Conservation (phyloP, 2,113 vertebrate species). For the Pristiophorus japonicus region DNA sequence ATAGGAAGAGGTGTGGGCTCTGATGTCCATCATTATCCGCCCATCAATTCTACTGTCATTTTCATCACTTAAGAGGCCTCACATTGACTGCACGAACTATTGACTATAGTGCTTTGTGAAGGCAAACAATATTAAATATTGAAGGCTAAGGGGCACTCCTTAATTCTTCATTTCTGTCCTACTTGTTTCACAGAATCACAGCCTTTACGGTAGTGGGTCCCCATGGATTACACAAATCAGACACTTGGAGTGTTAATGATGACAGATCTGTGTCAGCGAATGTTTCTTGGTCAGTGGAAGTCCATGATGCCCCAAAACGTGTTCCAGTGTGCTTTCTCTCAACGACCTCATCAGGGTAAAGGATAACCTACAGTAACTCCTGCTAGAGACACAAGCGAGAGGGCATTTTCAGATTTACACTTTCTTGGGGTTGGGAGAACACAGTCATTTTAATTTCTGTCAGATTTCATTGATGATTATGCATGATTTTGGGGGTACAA, state of each 20-base stretch:
- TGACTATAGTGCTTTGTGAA: background rate
- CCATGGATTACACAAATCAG: background rate
- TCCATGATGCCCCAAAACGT: background rate
- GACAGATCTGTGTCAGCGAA: background rate
- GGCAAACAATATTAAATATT: background rate
- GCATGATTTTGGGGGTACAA: background rate
- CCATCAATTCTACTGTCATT: background rate
- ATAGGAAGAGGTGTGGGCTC: background rate
- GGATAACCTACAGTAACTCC: background rate
- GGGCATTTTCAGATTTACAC: background rate
- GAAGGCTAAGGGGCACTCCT: background rate
- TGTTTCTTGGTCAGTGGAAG: constrained; percentile 12
- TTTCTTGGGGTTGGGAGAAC: background rate
- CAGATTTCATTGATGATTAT: background rate
- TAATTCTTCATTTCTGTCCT: background rate
- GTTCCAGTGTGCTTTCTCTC: constrained; percentile 31
- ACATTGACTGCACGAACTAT: background rate
- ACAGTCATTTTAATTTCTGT: background rate
- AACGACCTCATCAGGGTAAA: constrained; percentile 18
- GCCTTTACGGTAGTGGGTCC: constrained; percentile 32
- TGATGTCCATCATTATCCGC: background rate
- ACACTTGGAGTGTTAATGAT: background rate
- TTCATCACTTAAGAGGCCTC: background rate
- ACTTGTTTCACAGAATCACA: background rate
- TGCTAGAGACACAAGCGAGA: background rate